Percentiles rank a stretch among this genome's conserved stretches.
These are phyloP conservation scores for Arion vulgaris DNA, from an alignment of 1,140 invertebrate genomes.

Conservation along the genomic window DNA sequence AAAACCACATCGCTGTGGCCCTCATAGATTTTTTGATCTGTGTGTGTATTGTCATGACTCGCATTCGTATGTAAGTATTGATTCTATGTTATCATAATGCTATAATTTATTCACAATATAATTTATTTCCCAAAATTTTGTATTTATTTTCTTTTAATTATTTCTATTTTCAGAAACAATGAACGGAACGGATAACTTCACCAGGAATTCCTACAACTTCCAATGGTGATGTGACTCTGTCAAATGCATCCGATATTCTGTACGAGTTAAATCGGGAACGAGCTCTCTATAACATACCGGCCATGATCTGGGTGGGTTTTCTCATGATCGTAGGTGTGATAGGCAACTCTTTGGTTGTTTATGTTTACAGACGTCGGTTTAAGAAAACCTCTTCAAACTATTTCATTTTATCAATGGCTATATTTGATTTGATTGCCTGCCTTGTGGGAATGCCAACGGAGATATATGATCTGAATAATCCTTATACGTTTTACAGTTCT, in stretches of 20 bases:
- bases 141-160: background rate
- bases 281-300: slow-evolving; percentile 53
- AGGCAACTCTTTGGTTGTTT: slow-evolving; percentile 59
- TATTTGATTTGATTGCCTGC: slow-evolving; percentile 64
- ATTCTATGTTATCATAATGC: no score
- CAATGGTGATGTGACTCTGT: background rate
- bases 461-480: slow-evolving; percentile 56
- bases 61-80: no score
- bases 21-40: no score
- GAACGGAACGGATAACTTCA: background rate
- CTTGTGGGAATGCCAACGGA: slow-evolving; percentile 58
- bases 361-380: slow-evolving; percentile 55
- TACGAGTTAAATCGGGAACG: slow-evolving; percentile 45
- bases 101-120: no score
- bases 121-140: background rate
- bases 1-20: no score
- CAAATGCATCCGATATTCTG: slow-evolving; percentile 39
- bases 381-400: slow-evolving; percentile 61
- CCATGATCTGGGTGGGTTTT: slow-evolving; percentile 52
- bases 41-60: no score
- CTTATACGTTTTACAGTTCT: slow-evolving; percentile 59
- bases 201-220: background rate
- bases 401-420: slow-evolving; percentile 61
- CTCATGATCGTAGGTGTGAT: slow-evolving; percentile 55
- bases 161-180: slow-evolving; percentile 2